phyloP scores from a whole-genome alignment of 2,113 vertebrate species.

The Paramisgurnus dabryanus region DNA sequence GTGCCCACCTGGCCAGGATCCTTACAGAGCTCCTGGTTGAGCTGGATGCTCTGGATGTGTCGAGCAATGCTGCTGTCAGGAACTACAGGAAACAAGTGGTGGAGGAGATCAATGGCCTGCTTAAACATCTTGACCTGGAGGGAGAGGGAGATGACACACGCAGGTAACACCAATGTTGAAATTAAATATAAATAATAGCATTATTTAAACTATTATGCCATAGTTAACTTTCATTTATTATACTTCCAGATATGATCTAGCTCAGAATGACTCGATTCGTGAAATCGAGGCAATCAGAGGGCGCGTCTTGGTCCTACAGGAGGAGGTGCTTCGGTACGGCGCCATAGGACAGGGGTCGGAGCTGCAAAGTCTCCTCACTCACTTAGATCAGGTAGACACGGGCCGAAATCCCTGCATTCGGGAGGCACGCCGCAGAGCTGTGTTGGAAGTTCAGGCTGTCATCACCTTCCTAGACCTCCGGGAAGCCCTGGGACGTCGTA shows the following conservation, averaged over 20 bases:
- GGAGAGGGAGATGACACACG: conserved; percentile 85
- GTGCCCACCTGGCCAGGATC: conserved; percentile 87
- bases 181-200: background rate
- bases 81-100: conserved; percentile 95
- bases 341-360: conserved; percentile 81
- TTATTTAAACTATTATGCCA: too few species aligned
- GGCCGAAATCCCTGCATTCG: conserved; percentile 94
- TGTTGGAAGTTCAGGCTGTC: conserved; percentile 90
- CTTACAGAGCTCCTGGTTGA: conserved; percentile 91
- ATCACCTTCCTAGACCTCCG: conserved; percentile 90
- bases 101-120: conserved; percentile 91
- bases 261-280: conserved; percentile 89
- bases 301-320: conserved; percentile 81
- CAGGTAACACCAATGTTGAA: conserved; percentile 59
- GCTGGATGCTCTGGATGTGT: conserved; percentile 92
- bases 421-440: conserved; percentile 90
- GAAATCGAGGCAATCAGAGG: conserved; percentile 89
- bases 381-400: conserved; percentile 88
- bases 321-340: conserved; percentile 81
- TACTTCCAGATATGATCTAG: conserved; percentile 82
- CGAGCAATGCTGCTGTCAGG: conserved; percentile 83
- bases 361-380: conserved; percentile 86
- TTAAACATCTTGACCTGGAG: conserved; percentile 91
- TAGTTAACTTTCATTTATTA: background rate
- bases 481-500: conserved; percentile 82